Percentiles rank a stretch among this genome's conserved stretches.
Conservation (phyloP, 2,888 invertebrate genomes). For the Apeira syringaria region DNA sequence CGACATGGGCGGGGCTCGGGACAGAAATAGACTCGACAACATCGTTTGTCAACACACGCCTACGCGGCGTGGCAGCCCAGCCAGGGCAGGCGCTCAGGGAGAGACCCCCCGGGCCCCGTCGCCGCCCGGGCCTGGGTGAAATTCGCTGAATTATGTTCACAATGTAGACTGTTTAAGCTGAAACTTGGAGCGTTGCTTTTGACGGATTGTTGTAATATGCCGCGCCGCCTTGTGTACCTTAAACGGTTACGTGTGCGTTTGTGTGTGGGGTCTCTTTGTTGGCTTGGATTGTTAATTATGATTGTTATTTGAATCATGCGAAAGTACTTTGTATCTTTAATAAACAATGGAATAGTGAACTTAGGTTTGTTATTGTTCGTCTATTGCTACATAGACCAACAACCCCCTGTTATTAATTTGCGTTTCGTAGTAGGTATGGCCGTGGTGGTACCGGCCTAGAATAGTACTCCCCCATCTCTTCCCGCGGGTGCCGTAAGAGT, state of each 20-base stretch:
- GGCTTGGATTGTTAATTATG: slow-evolving; percentile 1
- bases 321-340: background rate
- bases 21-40: slow-evolving; percentile 70
- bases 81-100: too few species aligned
- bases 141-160: slow-evolving; percentile 40
- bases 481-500: too few species aligned
- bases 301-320: background rate
- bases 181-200: slow-evolving; percentile 33
- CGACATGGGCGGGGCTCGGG: slow-evolving; percentile 52
- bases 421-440: too few species aligned
- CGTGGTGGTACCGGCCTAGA: too few species aligned
- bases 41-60: slow-evolving; percentile 81
- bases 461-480: too few species aligned
- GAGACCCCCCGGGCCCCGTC: slow-evolving; percentile 6
- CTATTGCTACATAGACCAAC: too few species aligned
- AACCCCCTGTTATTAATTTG: too few species aligned
- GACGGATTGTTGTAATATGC: slow-evolving; percentile 24
- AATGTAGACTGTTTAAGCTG: slow-evolving; percentile 35
- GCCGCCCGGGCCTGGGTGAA: slow-evolving; percentile 24
- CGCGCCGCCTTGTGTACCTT: slow-evolving; percentile 19
- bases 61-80: slow-evolving; percentile 49
- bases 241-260: slow-evolving; percentile 10
- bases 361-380: too few species aligned
- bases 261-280: slow-evolving; percentile 11
- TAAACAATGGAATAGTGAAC: background rate